These are phyloP conservation scores for Liasis olivaceus DNA, from an alignment of 2,797 vertebrate genomes.

Conservation along the genomic window DNA sequence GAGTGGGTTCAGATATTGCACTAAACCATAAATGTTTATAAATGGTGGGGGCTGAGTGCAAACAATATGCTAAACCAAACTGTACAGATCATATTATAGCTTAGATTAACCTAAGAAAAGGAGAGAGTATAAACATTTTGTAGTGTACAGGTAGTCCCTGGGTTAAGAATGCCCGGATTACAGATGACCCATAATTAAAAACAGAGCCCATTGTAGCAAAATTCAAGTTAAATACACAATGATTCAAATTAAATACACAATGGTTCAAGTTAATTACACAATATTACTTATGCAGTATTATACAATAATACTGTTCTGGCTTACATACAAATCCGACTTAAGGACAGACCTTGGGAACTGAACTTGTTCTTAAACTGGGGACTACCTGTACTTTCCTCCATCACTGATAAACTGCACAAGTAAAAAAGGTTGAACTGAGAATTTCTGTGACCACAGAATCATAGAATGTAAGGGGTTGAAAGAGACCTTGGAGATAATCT, in stretches of 20 bases:
- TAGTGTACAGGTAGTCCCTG: too few species aligned
- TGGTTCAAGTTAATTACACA: too few species aligned
- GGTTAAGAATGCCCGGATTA: too few species aligned
- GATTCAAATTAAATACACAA: too few species aligned
- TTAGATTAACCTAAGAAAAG: background rate
- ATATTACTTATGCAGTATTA: too few species aligned
- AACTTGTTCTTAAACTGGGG: too few species aligned
- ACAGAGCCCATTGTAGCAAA: too few species aligned
- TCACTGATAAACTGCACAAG: background rate
- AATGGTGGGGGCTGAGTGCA: background rate
- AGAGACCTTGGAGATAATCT: background rate
- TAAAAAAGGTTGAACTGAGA: background rate
- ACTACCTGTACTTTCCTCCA: background rate
- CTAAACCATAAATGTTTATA: background rate
- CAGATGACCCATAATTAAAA: too few species aligned
- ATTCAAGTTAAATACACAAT: too few species aligned
- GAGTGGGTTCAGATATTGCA: background rate
- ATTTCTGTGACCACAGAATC: background rate
- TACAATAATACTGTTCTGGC: too few species aligned
- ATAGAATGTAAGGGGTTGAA: background rate
- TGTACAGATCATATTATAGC: background rate
- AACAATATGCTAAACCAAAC: background rate
- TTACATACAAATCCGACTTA: too few species aligned
- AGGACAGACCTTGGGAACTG: too few species aligned
- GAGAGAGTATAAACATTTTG: background rate